Base-by-base conservation (phyloP, 1,140 invertebrate species). In the Polypedilum pembai region DNA sequence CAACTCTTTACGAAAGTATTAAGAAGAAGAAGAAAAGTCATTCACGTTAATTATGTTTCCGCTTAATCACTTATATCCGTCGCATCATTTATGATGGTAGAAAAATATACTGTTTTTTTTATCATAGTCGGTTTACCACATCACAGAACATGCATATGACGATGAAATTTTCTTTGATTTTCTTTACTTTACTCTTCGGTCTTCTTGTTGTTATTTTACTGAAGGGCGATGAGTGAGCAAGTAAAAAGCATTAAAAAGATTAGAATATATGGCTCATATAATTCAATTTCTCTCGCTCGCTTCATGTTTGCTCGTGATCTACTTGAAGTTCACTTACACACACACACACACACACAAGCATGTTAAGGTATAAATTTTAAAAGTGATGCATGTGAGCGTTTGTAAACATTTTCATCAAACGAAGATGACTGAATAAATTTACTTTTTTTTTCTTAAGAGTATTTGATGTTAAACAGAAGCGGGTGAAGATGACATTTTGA, bases 381-480 rank as follows among this genome's bases (percentile, higher is more conserved):
- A n/a, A 56, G 24, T 5, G 24, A 12, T 56, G 45, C 45, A 56
- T 56, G n/a, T 56, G n/a, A 45, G n/a, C 45, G 12, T n/a, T n/a
- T 56, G 45, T 56, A 56, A 56, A 56, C 45, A 56, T 56, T n/a
- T 12, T 45, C 41, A 15, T 45, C 41, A 56, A 56, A 15, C 4
- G 45, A 56, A 56, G 45, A 56, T 56, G 24, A 45, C n/a, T 12
- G 45, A 15, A 45, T 8, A 45, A 45, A 45, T 45, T 33, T 45
- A 45, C 15, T 45, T 45, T 45, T 45, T 45, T 7, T 41, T 41
- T 41, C 5, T 45, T n/a, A 4, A 56, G 12, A 4, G 12, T 56
- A n/a, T n/a, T 56, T 56, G 45, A 56, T n/a, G 12, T 56, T 56
- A 56, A 56, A 56, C 45, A 56, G 45, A 56, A 56, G 45, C n/a